Percentiles rank a stretch among this genome's conserved stretches.
phyloP scores from a whole-genome alignment of 1,140 invertebrate species.

The Drosophila neocordata region DNA sequence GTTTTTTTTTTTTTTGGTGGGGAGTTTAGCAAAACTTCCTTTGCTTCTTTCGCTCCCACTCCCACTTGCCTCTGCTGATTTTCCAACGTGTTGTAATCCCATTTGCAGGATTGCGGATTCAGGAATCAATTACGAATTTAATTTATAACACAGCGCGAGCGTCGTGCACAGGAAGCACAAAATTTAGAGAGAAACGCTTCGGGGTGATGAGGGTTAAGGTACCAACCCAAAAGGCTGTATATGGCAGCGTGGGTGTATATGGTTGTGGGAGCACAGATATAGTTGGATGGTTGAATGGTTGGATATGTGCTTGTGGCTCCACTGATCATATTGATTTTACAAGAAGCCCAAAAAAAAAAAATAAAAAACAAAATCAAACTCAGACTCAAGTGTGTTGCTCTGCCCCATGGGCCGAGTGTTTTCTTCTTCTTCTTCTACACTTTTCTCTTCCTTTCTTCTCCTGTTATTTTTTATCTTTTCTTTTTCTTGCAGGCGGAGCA shows the following conservation, averaged over 20 bases:
- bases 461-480: not conserved
- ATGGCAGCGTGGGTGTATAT: not conserved
- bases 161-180: conserved; percentile 48
- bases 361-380: conserved; percentile 6
- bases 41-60: not conserved
- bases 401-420: not conserved
- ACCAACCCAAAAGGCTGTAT: not conserved
- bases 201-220: conserved; percentile 30
- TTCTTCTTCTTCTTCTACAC: not conserved
- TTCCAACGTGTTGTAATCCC: conserved; percentile 79
- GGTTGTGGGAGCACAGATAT: too few species aligned
- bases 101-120: conserved; percentile 80
- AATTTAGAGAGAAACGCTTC: conserved; percentile 40
- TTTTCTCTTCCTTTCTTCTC: not conserved
- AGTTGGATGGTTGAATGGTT: too few species aligned
- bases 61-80: conserved; percentile 42
- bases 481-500: conserved; percentile 26
- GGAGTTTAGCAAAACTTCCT: not conserved
- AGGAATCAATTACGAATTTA: conserved; percentile 81
- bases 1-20: conserved; percentile 5
- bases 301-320: not conserved
- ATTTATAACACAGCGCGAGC: conserved; percentile 66
- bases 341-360: not conserved
- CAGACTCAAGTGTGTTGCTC: conserved; percentile 30
- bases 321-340: conserved; percentile 55